Conservation (phyloP, 1,140 invertebrate species). For the Drosophila pseudoananassae region DNA sequence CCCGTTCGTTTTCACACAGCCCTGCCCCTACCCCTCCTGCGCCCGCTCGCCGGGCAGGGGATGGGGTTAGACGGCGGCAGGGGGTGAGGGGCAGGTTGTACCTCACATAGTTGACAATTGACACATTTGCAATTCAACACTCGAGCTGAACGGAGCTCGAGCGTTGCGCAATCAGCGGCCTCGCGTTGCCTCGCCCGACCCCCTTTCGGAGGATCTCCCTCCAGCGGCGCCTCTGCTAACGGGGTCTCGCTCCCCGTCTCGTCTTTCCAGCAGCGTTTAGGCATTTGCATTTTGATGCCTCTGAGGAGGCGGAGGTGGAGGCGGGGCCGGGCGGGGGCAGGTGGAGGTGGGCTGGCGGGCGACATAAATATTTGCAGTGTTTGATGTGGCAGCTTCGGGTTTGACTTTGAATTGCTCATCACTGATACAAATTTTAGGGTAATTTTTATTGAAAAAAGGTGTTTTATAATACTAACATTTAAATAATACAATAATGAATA, state of each 20-base stretch:
- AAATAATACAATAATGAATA: neutral
- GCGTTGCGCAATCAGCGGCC: constrained; percentile 61
- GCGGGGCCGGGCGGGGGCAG: no score
- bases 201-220: neutral
- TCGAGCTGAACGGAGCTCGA: constrained; percentile 56
- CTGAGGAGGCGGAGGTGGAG: neutral
- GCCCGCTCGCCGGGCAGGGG: constrained; percentile 1
- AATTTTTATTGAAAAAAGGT: neutral
- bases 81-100: constrained; percentile 31
- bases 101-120: constrained; percentile 80
- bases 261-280: constrained; percentile 34
- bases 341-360: neutral
- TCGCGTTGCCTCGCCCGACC: constrained; percentile 36
- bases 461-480: neutral
- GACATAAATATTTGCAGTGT: constrained; percentile 80
- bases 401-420: constrained; percentile 55
- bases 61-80: neutral
- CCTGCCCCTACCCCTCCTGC: neutral
- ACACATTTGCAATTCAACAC: constrained; percentile 82
- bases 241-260: neutral
- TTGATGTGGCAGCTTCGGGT: constrained; percentile 66
- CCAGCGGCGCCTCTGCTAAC: neutral
- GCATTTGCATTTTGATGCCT: constrained; percentile 64
- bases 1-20: neutral
- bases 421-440: constrained; percentile 2